A percentile compares a stretch with the other conserved stretches of the same genome.
These are phyloP conservation scores for Embiotoca jacksoni DNA, from an alignment of 2,113 vertebrate genomes.

Conservation along the genomic window DNA sequence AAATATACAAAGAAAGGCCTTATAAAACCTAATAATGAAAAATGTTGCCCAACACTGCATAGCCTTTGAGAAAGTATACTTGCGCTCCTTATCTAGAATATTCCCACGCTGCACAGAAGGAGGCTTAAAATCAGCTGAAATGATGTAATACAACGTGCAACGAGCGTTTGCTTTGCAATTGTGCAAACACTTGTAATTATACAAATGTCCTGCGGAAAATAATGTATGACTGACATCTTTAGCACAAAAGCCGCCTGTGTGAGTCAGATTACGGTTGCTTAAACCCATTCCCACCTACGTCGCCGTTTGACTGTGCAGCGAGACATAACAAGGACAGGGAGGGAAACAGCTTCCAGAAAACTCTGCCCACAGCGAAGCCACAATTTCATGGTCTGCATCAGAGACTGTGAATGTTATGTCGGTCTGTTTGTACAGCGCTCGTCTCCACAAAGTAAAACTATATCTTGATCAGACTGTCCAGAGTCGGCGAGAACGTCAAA, in stretches of 20 bases:
- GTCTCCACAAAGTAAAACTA: neutral
- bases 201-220: neutral
- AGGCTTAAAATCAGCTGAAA: constrained; percentile 14
- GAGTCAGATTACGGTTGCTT: constrained; percentile 1
- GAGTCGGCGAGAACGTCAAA: too few species aligned
- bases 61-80: neutral
- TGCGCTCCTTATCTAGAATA: neutral
- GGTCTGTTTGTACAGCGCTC: neutral
- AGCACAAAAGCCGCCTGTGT: neutral
- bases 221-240: neutral
- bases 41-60: neutral
- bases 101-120: neutral
- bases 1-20: neutral
- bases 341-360: constrained; percentile 23
- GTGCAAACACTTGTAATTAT: neutral
- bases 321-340: constrained; percentile 4
- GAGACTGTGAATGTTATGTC: constrained; percentile 8
- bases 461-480: too few species aligned
- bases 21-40: neutral
- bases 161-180: neutral
- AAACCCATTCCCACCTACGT: constrained; percentile 1
- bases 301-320: neutral
- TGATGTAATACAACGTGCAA: neutral
- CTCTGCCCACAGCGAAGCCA: constrained; percentile 2
- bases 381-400: neutral